Evolutionary conservation across 2,888 invertebrate species (phyloP).

Genomic region (Hoplodrina ambigua): DNA sequence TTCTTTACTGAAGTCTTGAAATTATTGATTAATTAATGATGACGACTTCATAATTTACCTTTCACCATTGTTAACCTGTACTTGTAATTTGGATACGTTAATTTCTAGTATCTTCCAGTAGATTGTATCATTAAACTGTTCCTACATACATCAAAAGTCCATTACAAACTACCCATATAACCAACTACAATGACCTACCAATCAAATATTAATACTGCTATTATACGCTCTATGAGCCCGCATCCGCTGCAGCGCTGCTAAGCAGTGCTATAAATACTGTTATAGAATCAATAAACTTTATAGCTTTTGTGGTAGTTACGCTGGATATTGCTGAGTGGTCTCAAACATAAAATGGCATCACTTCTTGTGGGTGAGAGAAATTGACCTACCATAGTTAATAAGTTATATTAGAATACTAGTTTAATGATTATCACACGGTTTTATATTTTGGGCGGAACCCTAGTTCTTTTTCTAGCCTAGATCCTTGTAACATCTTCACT

Average conservation of each 20-base stretch:
- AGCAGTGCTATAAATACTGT: constrained; percentile 49
- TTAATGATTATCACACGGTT: too few relatives aligned
- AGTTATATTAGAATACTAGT: neutral
- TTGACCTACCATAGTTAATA: neutral
- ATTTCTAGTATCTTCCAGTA: neutral
- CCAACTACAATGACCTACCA: constrained; percentile 47
- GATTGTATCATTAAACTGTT: constrained; percentile 17
- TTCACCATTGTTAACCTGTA: too few relatives aligned
- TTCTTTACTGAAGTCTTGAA: too few relatives aligned
- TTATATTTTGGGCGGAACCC: too few relatives aligned
- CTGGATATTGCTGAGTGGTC: constrained; percentile 39
- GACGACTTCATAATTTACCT: too few relatives aligned
- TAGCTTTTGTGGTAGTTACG: constrained; percentile 30
- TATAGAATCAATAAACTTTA: constrained; percentile 53
- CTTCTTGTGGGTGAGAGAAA: neutral
- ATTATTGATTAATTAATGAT: too few relatives aligned
- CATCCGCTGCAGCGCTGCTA: constrained; percentile 51
- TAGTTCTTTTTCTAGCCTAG: too few relatives aligned
- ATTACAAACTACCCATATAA: constrained; percentile 35
- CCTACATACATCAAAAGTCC: constrained; percentile 10
- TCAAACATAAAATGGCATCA: constrained; percentile 37
- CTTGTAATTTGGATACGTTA: too few relatives aligned
- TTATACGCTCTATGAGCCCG: constrained; percentile 45
- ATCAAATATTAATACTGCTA: constrained; percentile 59
- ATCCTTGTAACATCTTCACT: too few relatives aligned